Base-by-base conservation (phyloP, 2,113 vertebrate species). In the Paracanthobrama guichenoti region DNA sequence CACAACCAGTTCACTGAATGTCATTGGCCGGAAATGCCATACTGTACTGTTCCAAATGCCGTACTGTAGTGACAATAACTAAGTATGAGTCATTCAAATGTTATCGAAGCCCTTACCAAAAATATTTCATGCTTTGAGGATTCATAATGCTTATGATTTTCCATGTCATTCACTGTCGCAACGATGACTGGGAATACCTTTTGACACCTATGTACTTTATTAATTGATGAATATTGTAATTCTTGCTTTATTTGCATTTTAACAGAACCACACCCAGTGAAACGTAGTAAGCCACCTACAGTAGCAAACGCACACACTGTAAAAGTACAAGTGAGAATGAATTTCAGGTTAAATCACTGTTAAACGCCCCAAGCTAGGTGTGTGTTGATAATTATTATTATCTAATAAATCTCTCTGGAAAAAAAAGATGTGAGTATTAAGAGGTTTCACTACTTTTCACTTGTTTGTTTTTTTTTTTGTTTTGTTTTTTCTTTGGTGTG, bases 221-320 rank as follows among this genome's bases (percentile, higher is more conserved):
- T 8, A 8, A 57, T 14, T 55, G 6, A 35, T 55, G 11, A 35
- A 18, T 73, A 48, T 26, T 26, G 3, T 9, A 26, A 44, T 79
- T n/a, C 6, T 50, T 16, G 26, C 22, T 62, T 59, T 12, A 48
- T 48, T 48, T 16, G 55, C 20, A 9, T 60, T 59, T 42, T 16
- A 64, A 28, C 13, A 48, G 42, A 79, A 28, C 77, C 77, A 31
- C 77, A 66, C 42, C 78, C 42, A 20, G 18, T 80, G 2, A 66
- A 66, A 80, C 57, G 7, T 71, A 0, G 4, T 44, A n/a, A 42
- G 13, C 2, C 44, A 18, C 35, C 4, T 53, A 39, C 35, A 35
- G 35, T 35, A 5, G 35, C 5, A 35, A 50, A 75, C 3, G 20
- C 7, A 77, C 20, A 26, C 22, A 20, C 22, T 57, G 10, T 59